Evolutionary conservation across 2,888 invertebrate species (phyloP).

Genomic region (Lottia gigantea): DNA sequence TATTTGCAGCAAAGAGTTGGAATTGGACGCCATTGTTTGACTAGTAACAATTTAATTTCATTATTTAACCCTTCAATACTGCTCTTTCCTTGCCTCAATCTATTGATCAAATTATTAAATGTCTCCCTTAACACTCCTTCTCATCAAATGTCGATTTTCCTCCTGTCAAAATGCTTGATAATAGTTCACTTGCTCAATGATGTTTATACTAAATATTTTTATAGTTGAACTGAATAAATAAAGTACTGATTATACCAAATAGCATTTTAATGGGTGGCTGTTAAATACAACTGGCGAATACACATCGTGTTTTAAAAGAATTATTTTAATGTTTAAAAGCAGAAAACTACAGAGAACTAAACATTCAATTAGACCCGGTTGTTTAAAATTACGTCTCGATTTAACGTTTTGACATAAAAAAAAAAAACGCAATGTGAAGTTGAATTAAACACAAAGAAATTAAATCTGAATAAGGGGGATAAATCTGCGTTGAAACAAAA

Average conservation of each 20-base stretch:
- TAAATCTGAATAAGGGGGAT: not conserved
- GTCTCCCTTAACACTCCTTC: conserved; percentile 9
- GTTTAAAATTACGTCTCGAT: no score
- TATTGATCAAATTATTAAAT: not conserved
- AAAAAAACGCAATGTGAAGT: no score
- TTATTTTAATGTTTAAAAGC: no score
- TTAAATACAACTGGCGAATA: no score
- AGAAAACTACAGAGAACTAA: no score
- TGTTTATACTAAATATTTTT: conserved; percentile 4
- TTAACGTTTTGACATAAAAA: no score
- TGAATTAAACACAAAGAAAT: conserved; percentile 1
- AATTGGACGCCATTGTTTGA: conserved; percentile 1
- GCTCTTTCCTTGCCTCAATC: not conserved
- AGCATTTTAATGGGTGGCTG: no score
- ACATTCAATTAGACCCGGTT: no score
- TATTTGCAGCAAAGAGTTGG: no score
- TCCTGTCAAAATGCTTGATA: not conserved
- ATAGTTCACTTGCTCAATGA: not conserved
- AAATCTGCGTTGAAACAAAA: conserved; percentile 5
- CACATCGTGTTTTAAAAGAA: no score
- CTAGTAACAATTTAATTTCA: conserved; percentile 8
- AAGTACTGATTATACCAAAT: no score
- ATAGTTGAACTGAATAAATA: no score
- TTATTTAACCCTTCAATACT: conserved; percentile 8
- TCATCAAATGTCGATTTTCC: conserved; percentile 10